Percentiles rank a stretch among this genome's conserved stretches.
Conservation (phyloP, 1,140 invertebrate genomes). For the Heliconius himera region DNA sequence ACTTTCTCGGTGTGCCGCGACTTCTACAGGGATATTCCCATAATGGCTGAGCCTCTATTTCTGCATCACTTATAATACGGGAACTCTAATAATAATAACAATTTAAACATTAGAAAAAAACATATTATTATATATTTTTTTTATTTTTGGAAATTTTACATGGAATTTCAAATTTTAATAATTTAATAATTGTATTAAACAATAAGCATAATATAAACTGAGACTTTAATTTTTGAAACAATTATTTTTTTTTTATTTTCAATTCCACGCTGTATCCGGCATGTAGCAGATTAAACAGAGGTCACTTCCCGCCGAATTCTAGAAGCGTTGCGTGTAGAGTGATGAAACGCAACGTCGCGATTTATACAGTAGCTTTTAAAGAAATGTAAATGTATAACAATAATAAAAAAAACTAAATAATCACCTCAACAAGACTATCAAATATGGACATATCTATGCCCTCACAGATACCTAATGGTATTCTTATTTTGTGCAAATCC, state of each 20-base stretch:
- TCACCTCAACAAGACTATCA: slow-evolving; percentile 93
- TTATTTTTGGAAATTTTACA: no score
- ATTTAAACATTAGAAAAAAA: no score
- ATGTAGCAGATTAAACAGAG: no score
- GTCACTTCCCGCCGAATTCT: no score
- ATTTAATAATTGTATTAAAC: no score
- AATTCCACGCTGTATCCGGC: rapidly evolving
- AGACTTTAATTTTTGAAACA: no score
- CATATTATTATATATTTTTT: no score
- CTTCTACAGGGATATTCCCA: slow-evolving; percentile 95
- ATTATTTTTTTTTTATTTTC: no score
- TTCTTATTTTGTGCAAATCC: slow-evolving; percentile 95
- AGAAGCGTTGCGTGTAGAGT: no score
- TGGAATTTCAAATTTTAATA: no score
- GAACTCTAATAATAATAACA: slow-evolving; percentile 83
- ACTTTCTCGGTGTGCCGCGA: slow-evolving; percentile 81
- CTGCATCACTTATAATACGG: slow-evolving; percentile 87
- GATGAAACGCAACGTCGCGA: no score
- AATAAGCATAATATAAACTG: no score
- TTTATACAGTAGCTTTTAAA: background rate
- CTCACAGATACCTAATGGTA: slow-evolving; percentile 90
- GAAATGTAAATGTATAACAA: background rate
- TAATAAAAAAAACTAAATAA: slow-evolving; percentile 17
- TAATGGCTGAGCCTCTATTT: slow-evolving; percentile 94
- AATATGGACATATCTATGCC: slow-evolving; percentile 93